phyloP scores from a whole-genome alignment of 2,888 invertebrate species.

The Prosopocoilus inquinatus region DNA sequence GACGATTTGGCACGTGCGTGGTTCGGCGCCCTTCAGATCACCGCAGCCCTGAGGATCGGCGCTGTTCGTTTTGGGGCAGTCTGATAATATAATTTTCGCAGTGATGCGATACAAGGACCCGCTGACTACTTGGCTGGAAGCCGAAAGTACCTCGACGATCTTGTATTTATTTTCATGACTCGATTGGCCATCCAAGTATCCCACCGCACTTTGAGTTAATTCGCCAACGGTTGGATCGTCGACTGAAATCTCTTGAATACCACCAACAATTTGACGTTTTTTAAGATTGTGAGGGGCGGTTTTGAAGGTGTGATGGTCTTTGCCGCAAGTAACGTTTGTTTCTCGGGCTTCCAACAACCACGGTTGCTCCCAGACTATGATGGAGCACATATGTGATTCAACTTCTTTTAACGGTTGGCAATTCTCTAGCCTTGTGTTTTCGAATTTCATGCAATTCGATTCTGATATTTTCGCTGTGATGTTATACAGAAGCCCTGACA shows the following conservation, averaged over 20 bases:
- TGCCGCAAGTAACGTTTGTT: slow-evolving; percentile 47
- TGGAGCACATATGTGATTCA: slow-evolving; percentile 46
- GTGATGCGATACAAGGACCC: slow-evolving; percentile 59
- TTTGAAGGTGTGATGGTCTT: slow-evolving; percentile 12
- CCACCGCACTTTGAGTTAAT: slow-evolving; percentile 44
- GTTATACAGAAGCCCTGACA: slow-evolving; percentile 57
- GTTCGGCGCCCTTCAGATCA: slow-evolving; percentile 35
- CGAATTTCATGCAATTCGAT: slow-evolving; percentile 53
- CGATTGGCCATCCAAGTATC: slow-evolving; percentile 47
- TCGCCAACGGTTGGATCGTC: slow-evolving; percentile 40
- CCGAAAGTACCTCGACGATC: slow-evolving; percentile 50
- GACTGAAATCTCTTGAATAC: slow-evolving; percentile 39
- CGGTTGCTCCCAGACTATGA: slow-evolving; percentile 58
- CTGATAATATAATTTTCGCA: slow-evolving; percentile 58
- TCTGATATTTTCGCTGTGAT: slow-evolving; percentile 60
- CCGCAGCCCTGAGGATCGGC: slow-evolving; percentile 31
- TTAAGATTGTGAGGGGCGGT: too few relatives aligned
- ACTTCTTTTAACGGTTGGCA: slow-evolving; percentile 35
- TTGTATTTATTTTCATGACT: slow-evolving; percentile 35
- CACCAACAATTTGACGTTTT: slow-evolving; percentile 15
- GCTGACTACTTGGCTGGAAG: slow-evolving; percentile 55
- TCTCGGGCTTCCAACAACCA: slow-evolving; percentile 54
- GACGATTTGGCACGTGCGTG: slow-evolving; percentile 50
- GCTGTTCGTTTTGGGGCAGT: slow-evolving; percentile 49
- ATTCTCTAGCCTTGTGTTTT: slow-evolving; percentile 27